Evolutionary conservation across 2,113 vertebrate genomes (phyloP).

Genomic region (Martes martes): DNA sequence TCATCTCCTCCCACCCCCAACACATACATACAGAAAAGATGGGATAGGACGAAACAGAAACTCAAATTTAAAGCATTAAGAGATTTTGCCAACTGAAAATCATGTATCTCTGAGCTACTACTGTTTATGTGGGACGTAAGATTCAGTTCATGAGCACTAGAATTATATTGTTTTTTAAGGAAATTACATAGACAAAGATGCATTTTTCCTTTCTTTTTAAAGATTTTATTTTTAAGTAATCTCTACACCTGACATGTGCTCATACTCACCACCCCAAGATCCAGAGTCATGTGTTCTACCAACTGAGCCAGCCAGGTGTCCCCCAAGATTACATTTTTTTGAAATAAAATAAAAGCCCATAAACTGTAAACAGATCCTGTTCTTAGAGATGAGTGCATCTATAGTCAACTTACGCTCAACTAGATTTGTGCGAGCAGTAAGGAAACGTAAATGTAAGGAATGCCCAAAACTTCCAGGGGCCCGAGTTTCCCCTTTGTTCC

Average conservation of each 20-base stretch:
- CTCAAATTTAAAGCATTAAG: not conserved
- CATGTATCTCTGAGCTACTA: not conserved
- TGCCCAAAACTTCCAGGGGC: not conserved
- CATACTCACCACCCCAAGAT: not conserved
- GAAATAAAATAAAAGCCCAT: not conserved
- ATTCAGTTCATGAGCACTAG: not conserved
- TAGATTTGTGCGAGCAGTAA: accelerated
- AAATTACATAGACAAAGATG: not conserved
- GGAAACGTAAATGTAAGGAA: not conserved
- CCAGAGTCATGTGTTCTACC: not conserved
- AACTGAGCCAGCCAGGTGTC: not conserved
- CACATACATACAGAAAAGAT: not conserved
- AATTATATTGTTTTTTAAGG: not conserved
- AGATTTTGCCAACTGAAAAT: not conserved
- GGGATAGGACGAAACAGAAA: not conserved
- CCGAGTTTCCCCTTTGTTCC: accelerated
- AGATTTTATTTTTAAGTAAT: not conserved
- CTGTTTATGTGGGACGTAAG: accelerated
- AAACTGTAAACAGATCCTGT: not conserved
- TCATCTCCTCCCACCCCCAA: not conserved
- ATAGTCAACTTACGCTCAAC: accelerated
- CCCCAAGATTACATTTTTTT: not conserved
- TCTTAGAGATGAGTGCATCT: not conserved
- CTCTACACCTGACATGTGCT: not conserved
- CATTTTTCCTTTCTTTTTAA: not conserved